Conservation (phyloP, 2,113 vertebrate species). For the Calidris pugnax region DNA sequence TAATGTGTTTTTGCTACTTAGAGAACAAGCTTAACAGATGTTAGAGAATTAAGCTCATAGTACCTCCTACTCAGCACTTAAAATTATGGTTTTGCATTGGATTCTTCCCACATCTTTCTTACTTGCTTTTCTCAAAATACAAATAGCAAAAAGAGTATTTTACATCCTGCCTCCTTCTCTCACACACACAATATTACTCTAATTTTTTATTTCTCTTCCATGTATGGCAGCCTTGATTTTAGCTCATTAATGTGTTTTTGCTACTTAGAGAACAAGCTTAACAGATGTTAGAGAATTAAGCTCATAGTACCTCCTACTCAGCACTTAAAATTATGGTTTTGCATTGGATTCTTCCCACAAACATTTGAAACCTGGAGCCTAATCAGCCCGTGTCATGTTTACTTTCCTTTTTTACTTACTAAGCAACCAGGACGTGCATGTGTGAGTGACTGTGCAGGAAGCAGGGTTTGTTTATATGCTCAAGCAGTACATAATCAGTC, state of each 20-base stretch:
- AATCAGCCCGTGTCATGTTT: constrained; percentile 49
- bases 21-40: constrained; percentile 63
- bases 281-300: constrained; percentile 62
- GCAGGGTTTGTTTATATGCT: background rate
- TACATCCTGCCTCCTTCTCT: background rate
- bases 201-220: constrained; percentile 13
- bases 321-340: constrained; percentile 64
- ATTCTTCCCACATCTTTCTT: constrained; percentile 61
- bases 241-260: constrained; percentile 61
- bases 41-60: constrained; percentile 55
- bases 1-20: constrained; percentile 52
- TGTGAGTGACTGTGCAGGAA: background rate
- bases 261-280: constrained; percentile 49
- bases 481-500: background rate
- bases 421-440: constrained; percentile 49
- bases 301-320: constrained; percentile 64
- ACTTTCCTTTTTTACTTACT: constrained; percentile 62
- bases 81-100: constrained; percentile 62
- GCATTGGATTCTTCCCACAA: constrained; percentile 63
- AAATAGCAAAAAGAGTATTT: constrained; percentile 23
- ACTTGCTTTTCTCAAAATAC: constrained; percentile 12
- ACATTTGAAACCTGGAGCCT: constrained; percentile 58
- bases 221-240: constrained; percentile 28
- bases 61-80: constrained; percentile 66
- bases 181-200: background rate